Percentiles rank a stretch among this genome's conserved stretches.
These are phyloP conservation scores for Tenrec ecaudatus DNA, from an alignment of 2,113 vertebrate genomes.

Conservation along the genomic window DNA sequence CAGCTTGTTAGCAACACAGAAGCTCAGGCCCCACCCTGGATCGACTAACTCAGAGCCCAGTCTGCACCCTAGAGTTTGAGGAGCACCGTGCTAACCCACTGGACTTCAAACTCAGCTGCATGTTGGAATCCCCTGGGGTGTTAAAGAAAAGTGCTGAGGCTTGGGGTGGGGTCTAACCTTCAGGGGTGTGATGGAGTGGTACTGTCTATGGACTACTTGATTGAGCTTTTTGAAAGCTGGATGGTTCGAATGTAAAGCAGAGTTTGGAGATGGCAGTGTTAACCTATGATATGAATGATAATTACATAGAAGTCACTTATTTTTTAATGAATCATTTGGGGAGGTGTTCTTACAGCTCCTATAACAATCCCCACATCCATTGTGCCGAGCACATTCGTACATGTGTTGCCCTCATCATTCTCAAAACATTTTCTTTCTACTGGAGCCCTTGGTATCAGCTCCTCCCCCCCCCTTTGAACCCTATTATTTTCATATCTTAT, in stretches of 20 bases:
- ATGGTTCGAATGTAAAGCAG: neutral
- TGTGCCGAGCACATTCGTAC: too few species aligned
- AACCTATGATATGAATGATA: neutral
- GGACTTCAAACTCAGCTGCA: neutral
- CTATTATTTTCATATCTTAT: too few species aligned
- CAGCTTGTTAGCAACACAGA: neutral
- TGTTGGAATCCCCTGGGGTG: neutral
- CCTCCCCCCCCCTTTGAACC: too few species aligned
- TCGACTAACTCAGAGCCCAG: neutral
- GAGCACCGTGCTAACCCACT: neutral
- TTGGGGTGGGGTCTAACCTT: neutral
- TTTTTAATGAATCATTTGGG: too few species aligned
- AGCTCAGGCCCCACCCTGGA: neutral
- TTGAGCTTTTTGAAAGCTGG: neutral
- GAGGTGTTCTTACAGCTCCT: too few species aligned
- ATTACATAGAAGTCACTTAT: neutral
- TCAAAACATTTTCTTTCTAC: too few species aligned
- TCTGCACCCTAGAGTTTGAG: neutral
- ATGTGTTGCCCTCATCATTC: too few species aligned
- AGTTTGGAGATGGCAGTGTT: neutral
- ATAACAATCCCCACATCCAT: too few species aligned
- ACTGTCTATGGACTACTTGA: neutral
- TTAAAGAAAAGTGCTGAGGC: neutral
- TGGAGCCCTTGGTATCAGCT: too few species aligned
- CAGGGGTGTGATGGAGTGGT: neutral